Evolutionary conservation across 2,113 vertebrate genomes (phyloP), one percentile per base, ranked within the genome.

Genomic region (Hippocampus zosterae): DNA sequence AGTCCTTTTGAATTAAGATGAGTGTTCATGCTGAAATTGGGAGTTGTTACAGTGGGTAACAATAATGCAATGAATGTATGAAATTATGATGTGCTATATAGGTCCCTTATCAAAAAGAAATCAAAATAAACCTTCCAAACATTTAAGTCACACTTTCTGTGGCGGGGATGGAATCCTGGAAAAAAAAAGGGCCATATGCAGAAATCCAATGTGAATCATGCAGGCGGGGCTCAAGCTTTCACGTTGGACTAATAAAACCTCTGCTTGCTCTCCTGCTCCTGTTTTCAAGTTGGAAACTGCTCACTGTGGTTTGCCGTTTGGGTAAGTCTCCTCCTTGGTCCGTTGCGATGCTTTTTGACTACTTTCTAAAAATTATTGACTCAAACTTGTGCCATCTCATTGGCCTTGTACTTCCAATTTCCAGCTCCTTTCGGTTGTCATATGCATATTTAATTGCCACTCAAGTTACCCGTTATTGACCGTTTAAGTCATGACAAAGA

Each of bases 191-290:
- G 33, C 33, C 33, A 19, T 21, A 23, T 46, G 33, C 27, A 64
- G 50, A 19, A 61, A 48, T 11, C 16, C 33, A 46, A 27, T 48
- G 44, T 68, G 41, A 76, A 64, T 44, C 59, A 79, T 76, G 85
- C 77, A 87, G 88, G 88, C 83, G 87, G 85, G 10, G 88, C 87
- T 74, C 72, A 10, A 18, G 67, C 1, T 62, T 27, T 29, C 53
- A 64, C 16, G 23, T 50, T 48, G 41, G 46, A 29, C 77, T 82
- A 84, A 87, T 86, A 37, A 88, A 88, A 78, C 63, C 52, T 63
- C 82, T 33, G 57, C 65, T n/a, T 8, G 4, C 68, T 74, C 70
- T 69, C 29, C 48, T 23, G 59, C 70, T 63, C 65, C 68, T 84
- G 76, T 82, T 70, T 79, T 81, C 69, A 55, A 84, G 61, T 56